Evolutionary conservation across 2,113 vertebrate species (phyloP), one percentile per base, ranked within the genome.

Genomic region (Hippocampus mohnikei): DNA sequence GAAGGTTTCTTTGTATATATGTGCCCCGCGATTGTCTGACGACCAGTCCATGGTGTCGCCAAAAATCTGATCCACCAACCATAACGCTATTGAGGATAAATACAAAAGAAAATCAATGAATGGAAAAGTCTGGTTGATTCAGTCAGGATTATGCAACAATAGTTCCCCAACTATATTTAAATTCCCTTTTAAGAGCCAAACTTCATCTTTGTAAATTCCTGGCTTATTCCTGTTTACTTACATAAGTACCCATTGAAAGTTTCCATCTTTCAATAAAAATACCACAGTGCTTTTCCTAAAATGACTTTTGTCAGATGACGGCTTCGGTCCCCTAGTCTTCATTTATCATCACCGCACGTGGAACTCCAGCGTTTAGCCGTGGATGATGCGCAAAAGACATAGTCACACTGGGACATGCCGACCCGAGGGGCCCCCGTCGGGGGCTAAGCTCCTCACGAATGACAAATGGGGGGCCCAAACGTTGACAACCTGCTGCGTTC

Each of bases 341-440:
- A 53, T 52, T 70, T 66, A 53, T 41, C 44, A 50, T 58, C 63
- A 18, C 42, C 50, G 70, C 10, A 70, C 53, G 1, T 29, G 59
- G 58, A 83, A 82, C 82, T 83, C 88, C 72, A 55, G 77, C 81
- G 74, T 80, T 84, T 81, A 85, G 80, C 81, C 59, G 70, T n/a
- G 33, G 33, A 41, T 20, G 2, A 64, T 1, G 9, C 59, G 16
- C 76, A 55, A 46, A 52, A 56, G 2, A 46, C 12, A 15, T 60
- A 71, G 77, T 75, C 67, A 75, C 64, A 69, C 69, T 27, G 62
- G 74, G 74, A 74, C 80, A 79, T 60, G 59, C 41, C 78, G 81
- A 75, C 69, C 76, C 56, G 61, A 13, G 69, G 59, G 12, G 53
- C 55, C 72, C 52, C 73, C 23, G 79, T 62, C 72, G 79, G 75